Conservation (phyloP, 2,113 vertebrate genomes). For the Oriolus oriolus region DNA sequence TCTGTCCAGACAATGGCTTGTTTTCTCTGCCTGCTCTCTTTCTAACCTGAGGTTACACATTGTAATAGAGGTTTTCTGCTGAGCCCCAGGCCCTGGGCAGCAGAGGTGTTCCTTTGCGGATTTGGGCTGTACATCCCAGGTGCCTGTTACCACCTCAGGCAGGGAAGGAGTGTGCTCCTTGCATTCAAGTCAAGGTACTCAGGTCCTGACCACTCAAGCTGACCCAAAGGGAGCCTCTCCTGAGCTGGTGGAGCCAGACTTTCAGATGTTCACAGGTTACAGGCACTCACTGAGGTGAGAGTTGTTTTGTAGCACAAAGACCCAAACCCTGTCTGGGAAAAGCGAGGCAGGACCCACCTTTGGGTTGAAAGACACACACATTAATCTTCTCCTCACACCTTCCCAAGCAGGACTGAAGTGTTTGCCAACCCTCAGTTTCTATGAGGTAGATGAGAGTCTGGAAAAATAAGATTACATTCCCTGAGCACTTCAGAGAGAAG, state of each 20-base stretch:
- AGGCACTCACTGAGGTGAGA: not conserved
- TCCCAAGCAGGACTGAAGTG: not conserved
- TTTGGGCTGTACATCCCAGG: not conserved
- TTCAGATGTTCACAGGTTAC: not conserved
- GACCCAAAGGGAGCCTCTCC: not conserved
- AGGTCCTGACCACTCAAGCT: not conserved
- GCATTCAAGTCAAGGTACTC: not conserved
- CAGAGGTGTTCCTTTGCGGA: not conserved
- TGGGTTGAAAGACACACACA: not conserved
- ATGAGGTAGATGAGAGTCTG: not conserved
- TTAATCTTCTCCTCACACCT: not conserved
- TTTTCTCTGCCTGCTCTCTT: not conserved
- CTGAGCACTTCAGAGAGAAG: not conserved
- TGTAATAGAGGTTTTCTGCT: accelerated
- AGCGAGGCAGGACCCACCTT: not conserved
- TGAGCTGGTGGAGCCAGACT: not conserved
- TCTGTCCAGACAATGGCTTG: not conserved
- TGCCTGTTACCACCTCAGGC: not conserved
- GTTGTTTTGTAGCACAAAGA: not conserved
- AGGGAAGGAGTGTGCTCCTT: not conserved
- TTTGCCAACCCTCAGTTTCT: not conserved
- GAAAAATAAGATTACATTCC: constrained; percentile 29
- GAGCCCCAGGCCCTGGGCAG: not conserved
- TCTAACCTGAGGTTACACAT: not conserved
- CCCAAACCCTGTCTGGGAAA: not conserved